A percentile compares a stretch with the other conserved stretches of the same genome.
Evolutionary conservation across 2,113 vertebrate genomes (phyloP).

Genomic region (Embiotoca jacksoni): DNA sequence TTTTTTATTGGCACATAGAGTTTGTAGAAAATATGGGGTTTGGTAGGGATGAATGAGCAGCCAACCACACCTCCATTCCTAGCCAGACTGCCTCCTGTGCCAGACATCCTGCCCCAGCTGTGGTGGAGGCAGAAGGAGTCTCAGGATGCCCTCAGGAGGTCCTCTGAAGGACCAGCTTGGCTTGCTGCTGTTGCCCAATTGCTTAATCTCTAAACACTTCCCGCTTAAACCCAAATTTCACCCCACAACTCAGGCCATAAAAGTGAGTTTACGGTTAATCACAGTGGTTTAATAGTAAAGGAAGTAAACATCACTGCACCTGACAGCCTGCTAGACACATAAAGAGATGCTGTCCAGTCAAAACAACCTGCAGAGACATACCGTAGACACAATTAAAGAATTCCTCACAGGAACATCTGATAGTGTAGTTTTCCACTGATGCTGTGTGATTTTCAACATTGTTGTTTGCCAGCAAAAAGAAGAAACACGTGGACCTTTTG

Average conservation of each 20-base stretch:
- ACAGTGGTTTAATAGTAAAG: conserved; percentile 43
- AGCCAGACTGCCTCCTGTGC: conserved; percentile 28
- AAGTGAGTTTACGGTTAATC: conserved; percentile 42
- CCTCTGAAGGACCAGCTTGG: conserved; percentile 2
- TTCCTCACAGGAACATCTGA: conserved; percentile 22
- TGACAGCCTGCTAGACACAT: conserved; percentile 56
- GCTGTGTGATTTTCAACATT: conserved; percentile 18
- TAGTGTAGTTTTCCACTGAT: conserved; percentile 44
- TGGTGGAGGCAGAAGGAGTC: background rate
- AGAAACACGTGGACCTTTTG: conserved; percentile 42
- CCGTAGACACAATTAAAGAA: conserved; percentile 35
- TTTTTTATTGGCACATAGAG: background rate
- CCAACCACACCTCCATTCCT: conserved; percentile 12
- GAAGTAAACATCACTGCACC: conserved; percentile 56
- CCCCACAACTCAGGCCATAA: conserved; percentile 13
- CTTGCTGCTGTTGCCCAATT: too few relatives aligned
- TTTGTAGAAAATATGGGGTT: background rate
- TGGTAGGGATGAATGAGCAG: conserved; percentile 13
- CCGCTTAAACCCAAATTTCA: conserved; percentile 4
- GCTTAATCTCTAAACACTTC: background rate
- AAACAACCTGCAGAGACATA: conserved; percentile 69
- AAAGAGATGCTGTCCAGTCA: conserved; percentile 59
- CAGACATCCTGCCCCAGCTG: conserved; percentile 64
- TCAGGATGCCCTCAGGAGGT: conserved; percentile 10
- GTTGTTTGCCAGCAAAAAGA: conserved; percentile 36